Base-by-base conservation (phyloP, 2,888 invertebrate species). In the Crepidodera aurea region DNA sequence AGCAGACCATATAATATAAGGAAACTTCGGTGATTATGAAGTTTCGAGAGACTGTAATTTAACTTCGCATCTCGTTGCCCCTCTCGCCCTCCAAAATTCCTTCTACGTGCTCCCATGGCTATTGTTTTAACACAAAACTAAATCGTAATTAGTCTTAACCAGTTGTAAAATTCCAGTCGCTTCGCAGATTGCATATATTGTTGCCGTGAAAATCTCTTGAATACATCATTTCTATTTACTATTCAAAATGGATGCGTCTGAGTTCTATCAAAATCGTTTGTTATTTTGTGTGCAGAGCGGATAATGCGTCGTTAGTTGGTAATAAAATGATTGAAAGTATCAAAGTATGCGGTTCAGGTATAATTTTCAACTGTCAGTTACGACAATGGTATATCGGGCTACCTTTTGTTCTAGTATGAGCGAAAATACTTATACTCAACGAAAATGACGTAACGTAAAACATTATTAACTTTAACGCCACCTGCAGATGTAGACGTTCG, bases 21-120 rank as follows among this genome's bases (percentile, higher is more conserved):
- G 56, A 63, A 66, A 66, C 63, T 66, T 66, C 46, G 51, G 66
- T 61, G 55, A 66, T 66, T 66, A 66, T 63, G 66, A 63, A 66
- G 66, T 61, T 63, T 58, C 32, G 42, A 60, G 44, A 51, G 51
- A 48, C 48, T 65, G 59, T 57, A 65, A 62, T 65, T 65, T 54
- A 65, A 65, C 65, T 65, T 62, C 37, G 39, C 42, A 22, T 46
- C 32, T 19, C 37, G 15, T 22, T 16, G 7, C 37, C 37, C 57
- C n/a, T 13, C 22, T 48, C 18, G 6, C 37, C 39, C 18, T 39
- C 39, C 48, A 5, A 8, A 25, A 16, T 46, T 27, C 12, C 29
- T 27, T 7, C 13, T 3, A 15, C 29, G 27, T n/a, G 2, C 27
- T 48, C 48, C 48, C 48, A 13, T 15, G 48, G 57, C 51, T 54